A percentile compares a stretch with the other conserved stretches of the same genome.
Conservation (phyloP, 2,888 invertebrate species). For the Heterodera filipjevi region DNA sequence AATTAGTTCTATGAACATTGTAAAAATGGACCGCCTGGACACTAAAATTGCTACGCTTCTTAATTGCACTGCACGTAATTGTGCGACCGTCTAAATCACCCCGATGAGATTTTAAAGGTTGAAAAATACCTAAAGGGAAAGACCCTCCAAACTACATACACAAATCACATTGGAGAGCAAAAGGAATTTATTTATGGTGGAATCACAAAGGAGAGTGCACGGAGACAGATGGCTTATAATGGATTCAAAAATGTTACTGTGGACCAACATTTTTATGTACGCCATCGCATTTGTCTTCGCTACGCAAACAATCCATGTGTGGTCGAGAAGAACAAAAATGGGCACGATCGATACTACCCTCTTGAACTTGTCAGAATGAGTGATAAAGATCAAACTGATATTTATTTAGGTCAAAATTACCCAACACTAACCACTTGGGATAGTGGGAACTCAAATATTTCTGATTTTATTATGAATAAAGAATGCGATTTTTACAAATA, state of each 20-base stretch:
- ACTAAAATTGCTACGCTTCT: not conserved
- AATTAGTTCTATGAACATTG: not conserved
- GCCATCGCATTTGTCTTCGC: no score
- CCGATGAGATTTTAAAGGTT: not conserved
- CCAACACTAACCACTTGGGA: no score
- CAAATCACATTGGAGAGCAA: not conserved
- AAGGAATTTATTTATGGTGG: conserved; percentile 6
- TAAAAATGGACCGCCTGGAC: not conserved
- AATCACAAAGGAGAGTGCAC: not conserved
- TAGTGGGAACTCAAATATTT: no score
- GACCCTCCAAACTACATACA: not conserved
- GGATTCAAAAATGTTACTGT: not conserved
- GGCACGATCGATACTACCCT: no score
- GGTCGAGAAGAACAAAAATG: no score
- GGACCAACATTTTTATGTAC: conserved; percentile 3
- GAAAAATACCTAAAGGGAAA: not conserved
- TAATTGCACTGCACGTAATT: not conserved
- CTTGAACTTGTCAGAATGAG: no score
- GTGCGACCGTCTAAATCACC: conserved; percentile 5
- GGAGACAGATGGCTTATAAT: not conserved
- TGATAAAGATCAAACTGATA: no score
- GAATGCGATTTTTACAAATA: no score
- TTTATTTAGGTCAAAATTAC: no score
- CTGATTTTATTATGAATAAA: no score
- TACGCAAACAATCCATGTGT: no score